Base-by-base conservation (phyloP, 2,113 vertebrate species). In the Xyliphius kryptos region DNA sequence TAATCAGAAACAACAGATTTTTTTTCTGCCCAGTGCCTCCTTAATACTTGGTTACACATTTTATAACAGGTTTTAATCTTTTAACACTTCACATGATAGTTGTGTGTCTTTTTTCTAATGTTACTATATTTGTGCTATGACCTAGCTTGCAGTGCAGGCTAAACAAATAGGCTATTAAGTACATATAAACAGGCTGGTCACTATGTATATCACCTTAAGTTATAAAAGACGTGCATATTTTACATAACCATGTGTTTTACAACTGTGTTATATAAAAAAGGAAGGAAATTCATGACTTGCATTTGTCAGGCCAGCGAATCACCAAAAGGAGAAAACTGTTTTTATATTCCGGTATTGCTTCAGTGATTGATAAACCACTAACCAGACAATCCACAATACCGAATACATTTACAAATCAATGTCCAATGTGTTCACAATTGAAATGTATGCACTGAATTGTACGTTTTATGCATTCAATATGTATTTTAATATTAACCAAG, bases 361-460 rank as follows among this genome's bases (percentile, higher is more conserved):
- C 15, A 56, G 36, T 10, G 37, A 22, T 38, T 41, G 15, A 46
- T 38, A 49, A 13, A 54, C 19, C 48, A 37, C 20, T 59, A 51
- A 56, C 44, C 17, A 32, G 46, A 50, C 21, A 49, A n/a, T 61
- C 66, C 61, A 36, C 61, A 37, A 71, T 72, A 61, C 67, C 61
- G 72, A 66, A 66, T 63, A 17, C 63, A 74, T 20, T 75, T 77
- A 59, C 41, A 48, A 52, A 47, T 74, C 73, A 61, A 75, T 69
- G 67, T 66, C 52, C 62, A 70, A 49, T 61, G 67, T 61, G 55
- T 71, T 36, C 61, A 66, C 72, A 79, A 69, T 53, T 51, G 76
- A 75, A 73, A 65, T 81, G 72, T 78, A 84, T 86, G 86, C 87
- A 88, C 86, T 88, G 86, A 87, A 76, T 71, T 76, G 78, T 82